Evolutionary conservation across 2,888 invertebrate species (phyloP).

Genomic region (Hypolimnas misippus): DNA sequence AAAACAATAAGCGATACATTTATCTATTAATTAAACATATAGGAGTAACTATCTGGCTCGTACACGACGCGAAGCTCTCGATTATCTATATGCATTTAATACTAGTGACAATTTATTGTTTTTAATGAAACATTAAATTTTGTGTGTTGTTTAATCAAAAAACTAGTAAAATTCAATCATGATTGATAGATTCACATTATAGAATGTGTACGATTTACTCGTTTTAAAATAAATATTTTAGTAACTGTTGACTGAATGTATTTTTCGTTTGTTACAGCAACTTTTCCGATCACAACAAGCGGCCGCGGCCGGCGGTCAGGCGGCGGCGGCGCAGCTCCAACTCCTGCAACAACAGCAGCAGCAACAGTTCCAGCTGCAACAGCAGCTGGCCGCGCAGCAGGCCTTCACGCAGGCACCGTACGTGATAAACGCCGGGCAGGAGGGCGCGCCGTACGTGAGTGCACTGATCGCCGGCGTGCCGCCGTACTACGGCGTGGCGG

Average conservation of each 20-base stretch:
- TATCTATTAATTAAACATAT: constrained; percentile 66
- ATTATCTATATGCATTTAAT: constrained; percentile 9
- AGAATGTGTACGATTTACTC: neutral
- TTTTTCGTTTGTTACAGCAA: constrained; percentile 87
- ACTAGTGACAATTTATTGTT: neutral
- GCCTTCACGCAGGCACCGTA: constrained; percentile 93
- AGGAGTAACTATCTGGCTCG: constrained; percentile 30
- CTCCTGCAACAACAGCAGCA: constrained; percentile 90
- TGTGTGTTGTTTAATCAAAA: neutral
- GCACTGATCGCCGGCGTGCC: constrained; percentile 92
- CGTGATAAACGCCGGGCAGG: constrained; percentile 90
- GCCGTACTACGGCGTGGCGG: constrained; percentile 95
- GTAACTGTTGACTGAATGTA: constrained; percentile 33
- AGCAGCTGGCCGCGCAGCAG: constrained; percentile 89
- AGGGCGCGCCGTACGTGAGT: constrained; percentile 90
- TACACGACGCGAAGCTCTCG: constrained; percentile 14
- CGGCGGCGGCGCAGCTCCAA: constrained; percentile 88
- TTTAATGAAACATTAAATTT: neutral
- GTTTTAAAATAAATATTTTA: constrained; percentile 3
- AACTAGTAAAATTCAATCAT: neutral
- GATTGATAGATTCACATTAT: neutral
- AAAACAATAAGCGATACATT: constrained; percentile 70
- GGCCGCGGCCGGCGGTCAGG: constrained; percentile 86
- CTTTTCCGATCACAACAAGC: constrained; percentile 94
- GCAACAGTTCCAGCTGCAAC: constrained; percentile 91